These are phyloP conservation scores for Carassius auratus DNA, from an alignment of 2,113 vertebrate species.

Conservation along the genomic window DNA sequence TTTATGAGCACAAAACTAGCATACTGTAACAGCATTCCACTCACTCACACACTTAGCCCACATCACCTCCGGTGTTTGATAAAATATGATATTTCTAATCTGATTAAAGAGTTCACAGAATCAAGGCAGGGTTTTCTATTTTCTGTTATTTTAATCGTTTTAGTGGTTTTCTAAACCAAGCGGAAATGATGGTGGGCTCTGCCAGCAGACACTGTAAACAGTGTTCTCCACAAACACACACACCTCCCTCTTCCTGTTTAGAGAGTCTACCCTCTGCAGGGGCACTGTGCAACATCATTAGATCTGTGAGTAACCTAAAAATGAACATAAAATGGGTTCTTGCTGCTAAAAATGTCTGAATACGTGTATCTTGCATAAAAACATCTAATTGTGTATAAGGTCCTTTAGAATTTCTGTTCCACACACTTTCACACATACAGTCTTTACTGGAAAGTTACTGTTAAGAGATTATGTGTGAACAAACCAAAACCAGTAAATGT, in stretches of 20 bases:
- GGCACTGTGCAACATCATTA: not conserved
- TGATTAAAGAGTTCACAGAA: not conserved
- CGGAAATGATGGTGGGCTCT: slow-evolving; percentile 2
- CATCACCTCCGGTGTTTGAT: not conserved
- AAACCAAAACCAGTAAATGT: too few species aligned
- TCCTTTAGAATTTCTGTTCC: not conserved
- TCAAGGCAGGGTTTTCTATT: not conserved
- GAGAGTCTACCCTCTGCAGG: not conserved
- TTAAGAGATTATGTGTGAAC: too few species aligned
- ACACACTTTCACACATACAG: too few species aligned
- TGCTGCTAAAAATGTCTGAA: not conserved
- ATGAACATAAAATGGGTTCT: not conserved
- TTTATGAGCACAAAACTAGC: not conserved
- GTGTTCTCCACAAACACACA: not conserved
- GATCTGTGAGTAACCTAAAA: not conserved
- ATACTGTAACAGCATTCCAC: not conserved
- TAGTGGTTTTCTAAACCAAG: slow-evolving; percentile 12
- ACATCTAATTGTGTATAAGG: not conserved
- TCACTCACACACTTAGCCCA: not conserved
- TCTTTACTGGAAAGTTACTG: too few species aligned
- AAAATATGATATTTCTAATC: not conserved
- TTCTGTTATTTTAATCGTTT: not conserved
- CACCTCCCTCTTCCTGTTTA: slow-evolving; percentile 18
- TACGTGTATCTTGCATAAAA: not conserved
- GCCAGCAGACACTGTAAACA: slow-evolving; percentile 6